Conservation (phyloP, 2,797 vertebrate genomes). For the Gobionotothen gibberifrons region DNA sequence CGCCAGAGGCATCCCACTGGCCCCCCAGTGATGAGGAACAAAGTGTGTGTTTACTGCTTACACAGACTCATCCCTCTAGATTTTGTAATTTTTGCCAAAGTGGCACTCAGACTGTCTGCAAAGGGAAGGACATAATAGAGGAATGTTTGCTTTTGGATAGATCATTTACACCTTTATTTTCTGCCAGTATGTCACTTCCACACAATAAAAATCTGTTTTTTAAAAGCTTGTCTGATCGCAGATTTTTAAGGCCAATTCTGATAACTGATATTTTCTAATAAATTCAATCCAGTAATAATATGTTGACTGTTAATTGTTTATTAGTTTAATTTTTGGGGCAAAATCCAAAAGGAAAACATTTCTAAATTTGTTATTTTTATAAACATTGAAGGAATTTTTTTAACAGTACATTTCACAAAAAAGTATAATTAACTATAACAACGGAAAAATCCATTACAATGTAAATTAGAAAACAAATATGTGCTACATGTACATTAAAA, state of each 20-base stretch:
- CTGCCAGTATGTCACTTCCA: slow-evolving; percentile 10
- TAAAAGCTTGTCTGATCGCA: background rate
- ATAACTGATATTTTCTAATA: slow-evolving; percentile 1
- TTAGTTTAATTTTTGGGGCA: background rate
- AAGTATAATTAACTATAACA: background rate
- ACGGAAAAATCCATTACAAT: background rate
- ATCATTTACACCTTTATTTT: slow-evolving; percentile 13
- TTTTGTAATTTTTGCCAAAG: slow-evolving; percentile 45
- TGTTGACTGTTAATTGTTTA: slow-evolving; percentile 21
- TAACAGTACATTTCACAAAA: background rate
- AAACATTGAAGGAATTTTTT: background rate
- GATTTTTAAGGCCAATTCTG: slow-evolving; percentile 5
- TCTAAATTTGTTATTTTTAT: background rate
- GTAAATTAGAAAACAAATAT: background rate
- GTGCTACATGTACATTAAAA: background rate
- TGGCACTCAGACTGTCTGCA: slow-evolving; percentile 48
- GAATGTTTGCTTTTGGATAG: slow-evolving; percentile 30
- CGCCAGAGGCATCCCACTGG: slow-evolving; percentile 93
- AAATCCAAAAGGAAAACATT: background rate
- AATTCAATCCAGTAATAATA: slow-evolving; percentile 8
- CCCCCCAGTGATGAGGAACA: slow-evolving; percentile 85
- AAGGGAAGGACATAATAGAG: slow-evolving; percentile 34
- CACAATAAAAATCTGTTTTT: background rate
- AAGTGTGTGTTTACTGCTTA: slow-evolving; percentile 8
- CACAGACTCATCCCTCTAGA: slow-evolving; percentile 17